These are phyloP conservation scores for Phenganax subtilis DNA, from an alignment of 92 coral and sea anemone genomes.

Conservation along the genomic window DNA sequence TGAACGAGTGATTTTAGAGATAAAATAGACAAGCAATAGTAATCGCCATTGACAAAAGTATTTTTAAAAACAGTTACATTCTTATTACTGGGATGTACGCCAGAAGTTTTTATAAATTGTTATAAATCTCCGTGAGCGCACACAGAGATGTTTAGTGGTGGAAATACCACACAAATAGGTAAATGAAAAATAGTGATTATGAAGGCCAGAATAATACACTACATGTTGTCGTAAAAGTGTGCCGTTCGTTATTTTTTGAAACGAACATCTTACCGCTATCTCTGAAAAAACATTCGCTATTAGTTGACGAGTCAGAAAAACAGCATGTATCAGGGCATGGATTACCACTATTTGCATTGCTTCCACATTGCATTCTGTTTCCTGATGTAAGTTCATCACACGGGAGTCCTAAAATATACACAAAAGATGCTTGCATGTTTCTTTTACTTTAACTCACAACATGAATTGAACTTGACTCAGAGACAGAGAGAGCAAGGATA, in stretches of 20 bases:
- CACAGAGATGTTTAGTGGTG: background rate
- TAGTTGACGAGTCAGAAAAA: background rate
- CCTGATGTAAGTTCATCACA: conserved; percentile 7
- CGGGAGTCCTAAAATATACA: background rate
- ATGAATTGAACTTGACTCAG: too few species aligned
- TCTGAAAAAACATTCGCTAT: background rate
- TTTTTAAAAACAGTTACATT: too few species aligned
- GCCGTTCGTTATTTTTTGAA: background rate
- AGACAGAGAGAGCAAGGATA: too few species aligned
- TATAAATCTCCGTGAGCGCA: too few species aligned
- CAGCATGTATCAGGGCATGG: conserved; percentile 9
- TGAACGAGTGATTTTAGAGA: background rate
- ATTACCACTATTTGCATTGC: too few species aligned
- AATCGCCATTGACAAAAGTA: too few species aligned
- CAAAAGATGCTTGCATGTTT: background rate
- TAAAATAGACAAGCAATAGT: too few species aligned
- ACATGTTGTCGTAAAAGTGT: background rate
- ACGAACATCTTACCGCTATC: background rate
- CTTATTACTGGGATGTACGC: too few species aligned
- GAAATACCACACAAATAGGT: background rate
- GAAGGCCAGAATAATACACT: background rate
- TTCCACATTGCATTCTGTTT: conserved; percentile 13
- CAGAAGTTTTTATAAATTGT: too few species aligned
- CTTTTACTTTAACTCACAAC: too few species aligned
- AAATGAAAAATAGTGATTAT: too few species aligned